Evolutionary conservation across 2,888 invertebrate species (phyloP).

Genomic region (Thalpophila matura): DNA sequence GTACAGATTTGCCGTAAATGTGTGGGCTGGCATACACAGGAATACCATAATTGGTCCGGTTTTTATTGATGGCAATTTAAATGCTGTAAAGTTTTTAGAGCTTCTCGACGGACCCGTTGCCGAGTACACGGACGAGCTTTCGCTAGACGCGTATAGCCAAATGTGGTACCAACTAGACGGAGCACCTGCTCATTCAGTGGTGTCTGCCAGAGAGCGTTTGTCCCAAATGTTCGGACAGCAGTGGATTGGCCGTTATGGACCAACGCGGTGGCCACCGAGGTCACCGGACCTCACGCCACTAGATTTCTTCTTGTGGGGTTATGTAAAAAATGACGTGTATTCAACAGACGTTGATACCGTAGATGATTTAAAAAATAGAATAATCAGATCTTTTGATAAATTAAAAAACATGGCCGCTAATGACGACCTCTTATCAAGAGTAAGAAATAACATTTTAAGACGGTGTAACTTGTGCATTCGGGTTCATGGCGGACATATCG

Average conservation of each 20-base stretch:
- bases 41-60: slow-evolving; percentile 1
- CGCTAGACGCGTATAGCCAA: neutral
- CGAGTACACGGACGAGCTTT: neutral
- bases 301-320: no score
- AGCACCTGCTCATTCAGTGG: neutral
- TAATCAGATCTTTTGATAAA: no score
- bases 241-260: no score
- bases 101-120: slow-evolving; percentile 1
- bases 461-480: neutral
- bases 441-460: neutral
- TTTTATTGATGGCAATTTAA: slow-evolving; percentile 7
- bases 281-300: no score
- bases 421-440: neutral
- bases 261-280: no score
- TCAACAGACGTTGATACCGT: no score
- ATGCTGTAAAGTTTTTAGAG: slow-evolving; percentile 3
- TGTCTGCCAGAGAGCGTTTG: neutral
- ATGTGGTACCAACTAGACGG: slow-evolving; percentile 4
- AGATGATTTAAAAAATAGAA: no score
- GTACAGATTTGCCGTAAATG: slow-evolving; percentile 3
- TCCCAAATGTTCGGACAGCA: neutral
- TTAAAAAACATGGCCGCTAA: neutral
- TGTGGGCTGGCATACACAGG: neutral
- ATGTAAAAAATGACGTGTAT: no score
- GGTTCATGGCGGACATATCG: neutral